Evolutionary conservation across 2,888 invertebrate genomes (phyloP), one percentile per base, ranked within the genome.

Genomic region (Amblyjoppa proteus): DNA sequence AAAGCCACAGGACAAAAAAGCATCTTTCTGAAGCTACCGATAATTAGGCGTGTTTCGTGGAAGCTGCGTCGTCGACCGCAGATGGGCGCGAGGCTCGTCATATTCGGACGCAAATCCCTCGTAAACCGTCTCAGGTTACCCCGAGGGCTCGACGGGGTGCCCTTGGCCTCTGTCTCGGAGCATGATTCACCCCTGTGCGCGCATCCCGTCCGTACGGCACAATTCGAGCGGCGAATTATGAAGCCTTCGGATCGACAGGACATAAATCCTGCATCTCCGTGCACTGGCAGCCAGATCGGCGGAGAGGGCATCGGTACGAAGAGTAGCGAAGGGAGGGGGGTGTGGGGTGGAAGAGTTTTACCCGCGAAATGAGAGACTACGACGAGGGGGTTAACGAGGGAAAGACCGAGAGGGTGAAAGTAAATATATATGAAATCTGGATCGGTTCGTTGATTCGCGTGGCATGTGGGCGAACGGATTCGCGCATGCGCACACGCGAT

Each of bases 91-190:
- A 88, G 85, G 85, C 84, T 88, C 88, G 85, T 89, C 89, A 88
- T 89, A 89, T 89, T 90, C 87, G 84, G 88, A 88, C 88, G 83
- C 83, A 92, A 91, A 93, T 91, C 91, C 90, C 90, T 88, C 79
- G 73, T 86, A 88, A 88, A 88, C 82, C 87, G 83, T 91, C 91
- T 93, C 91, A 84, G 88, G 90, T 93, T 93, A 91, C 91, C 81
- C 79, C 73, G 70, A 83, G 76, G 83, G 85, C 78, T 49, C 70
- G 74, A 76, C 71, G 76, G 68, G 86, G 82, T 85, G 87, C 79
- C 81, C 73, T 16, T 0, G 13, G 83, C 66, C 82, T 51, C 41
- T 61, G 75, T 84, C 74, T 83, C 51, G 74, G 81, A 76, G 83
- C 84, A 86, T 90, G 90, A 91, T 87, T 91, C 90, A 90, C 86